Base-by-base conservation (phyloP, 2,797 vertebrate genomes). In the Pelodytes ibericus region DNA sequence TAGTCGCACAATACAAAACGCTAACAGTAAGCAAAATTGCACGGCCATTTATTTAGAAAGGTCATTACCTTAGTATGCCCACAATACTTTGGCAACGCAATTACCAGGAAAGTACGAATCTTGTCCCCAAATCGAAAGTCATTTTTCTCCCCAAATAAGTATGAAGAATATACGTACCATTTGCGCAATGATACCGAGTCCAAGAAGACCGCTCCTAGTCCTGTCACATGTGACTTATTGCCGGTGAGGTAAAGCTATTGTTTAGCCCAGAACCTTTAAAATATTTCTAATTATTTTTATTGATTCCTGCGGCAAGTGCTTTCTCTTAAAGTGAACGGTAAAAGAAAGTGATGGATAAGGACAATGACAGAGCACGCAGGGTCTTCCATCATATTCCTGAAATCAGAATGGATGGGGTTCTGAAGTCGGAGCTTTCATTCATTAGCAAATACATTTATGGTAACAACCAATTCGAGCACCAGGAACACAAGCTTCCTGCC, bases 251-350 rank as follows among this genome's bases (percentile, higher is more conserved):
- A 57, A 24, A 27, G 30, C 56, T 58, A 26, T 60, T 60, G 58
- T 60, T 30, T 60, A 18, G 33, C 25, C 33, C 11, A 20, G 33
- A 44, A 58, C 33, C n/a, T 29, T 27, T 31, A 30, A 56, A 71
- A 41, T 71, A 59, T 44, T 18, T 59, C 18, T 44, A 27, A 71
- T 71, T 59, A 41, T 71, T 41, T 71, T 71, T 71, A 59, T 71
- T 59, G 68, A 58, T 58, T 29, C 25, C 20, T 51, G 9, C 22
- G 47, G 9, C 41, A 33, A 27, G 2, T 24, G 7, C 13, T 20
- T 10, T 33, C 36, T 53, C 15, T 41, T 44, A 26, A 22, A 13
- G 68, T 59, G 27, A 60, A 60, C 26, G 15, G 58, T 31, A n/a
- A 60, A 18, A n/a, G 58, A 60, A 53, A 15, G 27, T 58, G 67